These are phyloP conservation scores for Micrasema longulum DNA, from an alignment of 1,140 invertebrate species.

Conservation along the genomic window DNA sequence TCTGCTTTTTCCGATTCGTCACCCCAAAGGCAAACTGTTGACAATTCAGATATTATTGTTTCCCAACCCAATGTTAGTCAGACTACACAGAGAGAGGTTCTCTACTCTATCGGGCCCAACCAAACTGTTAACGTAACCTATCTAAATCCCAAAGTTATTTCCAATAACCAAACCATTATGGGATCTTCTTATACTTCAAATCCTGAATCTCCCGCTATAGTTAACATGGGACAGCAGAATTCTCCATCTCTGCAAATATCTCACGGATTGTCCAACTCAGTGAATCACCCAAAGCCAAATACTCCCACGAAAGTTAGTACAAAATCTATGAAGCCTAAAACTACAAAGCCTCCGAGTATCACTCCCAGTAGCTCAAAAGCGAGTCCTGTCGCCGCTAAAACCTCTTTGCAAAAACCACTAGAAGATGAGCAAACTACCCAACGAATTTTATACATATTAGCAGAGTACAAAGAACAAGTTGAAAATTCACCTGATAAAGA, in stretches of 20 bases:
- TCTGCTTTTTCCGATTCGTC: constrained; percentile 51
- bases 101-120: constrained; percentile 64
- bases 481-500: constrained; percentile 85
- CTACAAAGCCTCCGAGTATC: constrained; percentile 66
- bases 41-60: constrained; percentile 26
- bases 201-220: constrained; percentile 63
- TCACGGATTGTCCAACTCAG: constrained; percentile 64
- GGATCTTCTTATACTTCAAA: constrained; percentile 58
- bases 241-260: constrained; percentile 59
- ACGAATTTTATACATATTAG: constrained; percentile 83
- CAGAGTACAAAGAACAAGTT: constrained; percentile 84
- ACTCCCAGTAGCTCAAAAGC: constrained; percentile 73
- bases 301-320: constrained; percentile 61
- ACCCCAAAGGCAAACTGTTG: constrained; percentile 42
- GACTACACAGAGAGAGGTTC: constrained; percentile 59
- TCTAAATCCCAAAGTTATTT: constrained; percentile 60
- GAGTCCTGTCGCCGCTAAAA: constrained; percentile 74
- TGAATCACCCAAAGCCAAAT: constrained; percentile 62
- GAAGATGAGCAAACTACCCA: constrained; percentile 86
- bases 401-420: constrained; percentile 79
- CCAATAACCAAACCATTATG: constrained; percentile 55
- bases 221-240: constrained; percentile 61
- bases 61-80: constrained; percentile 52
- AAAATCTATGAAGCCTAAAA: constrained; percentile 66
- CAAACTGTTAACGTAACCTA: constrained; percentile 64